Base-by-base conservation (phyloP, 2,888 invertebrate genomes). In the Lycia hirtaria region DNA sequence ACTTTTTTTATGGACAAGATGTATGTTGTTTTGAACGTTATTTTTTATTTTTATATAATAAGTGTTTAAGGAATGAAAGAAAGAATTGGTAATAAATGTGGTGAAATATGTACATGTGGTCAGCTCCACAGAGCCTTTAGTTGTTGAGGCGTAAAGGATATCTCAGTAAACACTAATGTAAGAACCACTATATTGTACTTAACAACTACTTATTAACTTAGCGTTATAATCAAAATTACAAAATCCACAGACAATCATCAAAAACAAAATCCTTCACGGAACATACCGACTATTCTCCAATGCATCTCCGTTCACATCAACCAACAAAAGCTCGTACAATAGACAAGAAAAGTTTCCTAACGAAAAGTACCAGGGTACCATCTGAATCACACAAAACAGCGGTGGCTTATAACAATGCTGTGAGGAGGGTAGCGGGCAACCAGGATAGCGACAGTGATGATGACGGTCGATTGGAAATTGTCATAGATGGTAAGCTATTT, bases 401-500 rank as follows among this genome's bases (percentile, higher is more conserved):
- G 4, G 17, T 12, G 5, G 17, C 9, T 0, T 45, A n/a, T 10
- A 53, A 37, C 12, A 32, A 12, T 2, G 10, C 12, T 0, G 0
- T n/a, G 22, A 38, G 24, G 17, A 45, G 14, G 14, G 17, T 53
- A n/a, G 30, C 38, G 14, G 1, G 10, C 10, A 3, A 9, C 4
- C 9, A 17, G 5, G 55, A 48, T 0, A 48, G 41, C 0, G 69
- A 72, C 15, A 71, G 72, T 15, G 76, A 78, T 0, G 76, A 76
- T 9, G 75, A 82, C 0, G 71, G 70, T 3, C 52, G 59, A 10
- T 58, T 86, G 4, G 62, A 74, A 47, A 86, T 87, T 24, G 81
- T 80, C 22, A 59, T 67, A 14, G 73, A 65, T 56, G 62, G 65
- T 58, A 53, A 47, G 10, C 14, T 35, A n/a, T n/a, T n/a, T n/a